Conservation (phyloP, 2,888 invertebrate species). For the Agapetus fuscipes region DNA sequence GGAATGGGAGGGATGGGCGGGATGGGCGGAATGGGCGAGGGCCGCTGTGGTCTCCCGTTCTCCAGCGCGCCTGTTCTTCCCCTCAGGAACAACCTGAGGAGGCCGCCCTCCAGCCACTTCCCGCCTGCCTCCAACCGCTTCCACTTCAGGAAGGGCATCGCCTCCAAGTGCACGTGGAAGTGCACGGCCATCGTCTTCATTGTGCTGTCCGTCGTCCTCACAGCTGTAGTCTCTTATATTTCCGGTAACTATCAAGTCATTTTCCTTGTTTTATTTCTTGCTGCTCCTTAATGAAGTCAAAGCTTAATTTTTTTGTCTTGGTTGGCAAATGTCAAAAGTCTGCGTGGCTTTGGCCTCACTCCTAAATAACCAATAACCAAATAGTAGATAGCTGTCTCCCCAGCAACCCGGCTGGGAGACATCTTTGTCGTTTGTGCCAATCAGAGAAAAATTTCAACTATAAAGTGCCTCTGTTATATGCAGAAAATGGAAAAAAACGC, state of each 20-base stretch:
- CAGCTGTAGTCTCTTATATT: slow-evolving; percentile 77
- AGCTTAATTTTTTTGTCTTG: too few relatives aligned
- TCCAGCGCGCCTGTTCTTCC: slow-evolving; percentile 63
- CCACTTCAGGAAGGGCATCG: slow-evolving; percentile 79
- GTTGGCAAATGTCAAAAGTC: too few relatives aligned
- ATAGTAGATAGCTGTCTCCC: too few relatives aligned
- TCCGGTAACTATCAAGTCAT: slow-evolving; percentile 52
- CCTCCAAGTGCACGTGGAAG: slow-evolving; percentile 84
- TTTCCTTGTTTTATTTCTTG: too few relatives aligned
- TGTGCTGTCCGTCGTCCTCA: slow-evolving; percentile 70
- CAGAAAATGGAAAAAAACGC: too few relatives aligned
- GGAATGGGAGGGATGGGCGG: slow-evolving; percentile 35
- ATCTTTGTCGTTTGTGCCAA: too few relatives aligned
- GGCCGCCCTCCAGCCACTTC: slow-evolving; percentile 61
- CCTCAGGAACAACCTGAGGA: slow-evolving; percentile 60
- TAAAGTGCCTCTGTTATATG: too few relatives aligned
- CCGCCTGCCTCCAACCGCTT: slow-evolving; percentile 63
- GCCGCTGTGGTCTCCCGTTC: slow-evolving; percentile 53
- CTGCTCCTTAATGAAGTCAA: too few relatives aligned
- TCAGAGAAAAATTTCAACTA: too few relatives aligned
- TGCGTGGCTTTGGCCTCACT: not conserved
- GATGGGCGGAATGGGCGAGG: slow-evolving; percentile 42
- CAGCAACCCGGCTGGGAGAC: too few relatives aligned
- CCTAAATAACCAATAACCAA: too few relatives aligned
- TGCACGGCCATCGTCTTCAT: slow-evolving; percentile 85